Evolutionary conservation across 2,113 vertebrate genomes (phyloP).

Genomic region (Montifringilla adamsi): DNA sequence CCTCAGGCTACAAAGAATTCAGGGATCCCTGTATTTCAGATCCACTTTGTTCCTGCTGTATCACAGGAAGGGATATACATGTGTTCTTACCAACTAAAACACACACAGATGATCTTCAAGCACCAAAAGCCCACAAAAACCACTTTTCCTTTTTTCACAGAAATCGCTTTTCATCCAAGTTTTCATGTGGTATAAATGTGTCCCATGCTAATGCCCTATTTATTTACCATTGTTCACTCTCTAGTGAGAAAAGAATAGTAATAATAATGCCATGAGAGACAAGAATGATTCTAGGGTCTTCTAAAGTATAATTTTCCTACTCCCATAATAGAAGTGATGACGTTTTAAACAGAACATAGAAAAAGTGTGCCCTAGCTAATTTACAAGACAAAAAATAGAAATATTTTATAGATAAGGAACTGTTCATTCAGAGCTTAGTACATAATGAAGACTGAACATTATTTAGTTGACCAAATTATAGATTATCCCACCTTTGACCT

Average conservation of each 20-base stretch:
- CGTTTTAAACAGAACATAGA: not conserved
- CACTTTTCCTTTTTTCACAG: not conserved
- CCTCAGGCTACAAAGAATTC: not conserved
- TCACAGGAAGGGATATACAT: not conserved
- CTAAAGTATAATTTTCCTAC: not conserved
- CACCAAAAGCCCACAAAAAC: not conserved
- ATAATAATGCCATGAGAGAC: not conserved
- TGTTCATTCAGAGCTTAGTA: not conserved
- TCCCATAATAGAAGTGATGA: not conserved
- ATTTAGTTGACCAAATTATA: not conserved
- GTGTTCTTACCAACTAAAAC: not conserved
- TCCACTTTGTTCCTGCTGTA: not conserved
- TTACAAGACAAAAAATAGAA: not conserved
- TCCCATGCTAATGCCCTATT: not conserved
- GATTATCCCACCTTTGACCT: not conserved
- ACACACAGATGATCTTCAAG: not conserved
- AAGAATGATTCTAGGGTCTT: not conserved
- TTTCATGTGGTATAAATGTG: not conserved
- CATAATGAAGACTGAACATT: not conserved
- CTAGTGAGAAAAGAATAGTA: not conserved
- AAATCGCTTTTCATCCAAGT: not conserved
- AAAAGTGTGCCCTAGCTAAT: not conserved
- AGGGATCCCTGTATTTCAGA: not conserved
- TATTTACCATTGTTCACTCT: not conserved
- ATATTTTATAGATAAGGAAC: not conserved